phyloP scores from a whole-genome alignment of 2,888 invertebrate species.

The Eupithecia centaureata region DNA sequence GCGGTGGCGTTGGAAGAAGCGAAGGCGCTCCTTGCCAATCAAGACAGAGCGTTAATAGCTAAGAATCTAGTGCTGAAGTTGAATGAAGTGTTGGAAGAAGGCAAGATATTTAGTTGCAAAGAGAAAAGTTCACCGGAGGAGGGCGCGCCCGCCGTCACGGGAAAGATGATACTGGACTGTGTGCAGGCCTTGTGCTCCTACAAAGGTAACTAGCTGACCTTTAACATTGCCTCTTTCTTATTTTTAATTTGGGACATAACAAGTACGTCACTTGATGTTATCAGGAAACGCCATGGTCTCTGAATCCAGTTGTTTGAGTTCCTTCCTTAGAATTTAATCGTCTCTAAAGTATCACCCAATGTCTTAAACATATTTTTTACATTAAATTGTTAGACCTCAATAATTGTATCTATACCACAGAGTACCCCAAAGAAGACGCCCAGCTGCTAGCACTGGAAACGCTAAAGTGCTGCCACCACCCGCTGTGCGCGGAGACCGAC shows the following conservation, averaged over 20 bases:
- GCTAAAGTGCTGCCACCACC: constrained; percentile 90
- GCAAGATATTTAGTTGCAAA: constrained; percentile 75
- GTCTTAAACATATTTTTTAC: no score
- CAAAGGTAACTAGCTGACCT: constrained; percentile 58
- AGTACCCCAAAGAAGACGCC: constrained; percentile 78
- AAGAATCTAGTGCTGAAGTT: constrained; percentile 87
- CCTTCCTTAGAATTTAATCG: neutral
- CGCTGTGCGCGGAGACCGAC: constrained; percentile 84
- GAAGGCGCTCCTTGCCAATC: constrained; percentile 84
- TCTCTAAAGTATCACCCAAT: neutral
- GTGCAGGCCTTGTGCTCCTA: constrained; percentile 81
- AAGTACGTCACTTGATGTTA: no score
- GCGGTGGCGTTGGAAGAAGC: constrained; percentile 85
- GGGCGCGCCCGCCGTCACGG: constrained; percentile 75
- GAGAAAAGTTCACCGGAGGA: constrained; percentile 72
- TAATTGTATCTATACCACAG: constrained; percentile 48
- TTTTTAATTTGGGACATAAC: no score
- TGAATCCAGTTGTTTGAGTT: no score
- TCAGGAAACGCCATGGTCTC: no score
- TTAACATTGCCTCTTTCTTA: neutral
- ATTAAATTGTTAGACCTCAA: no score
- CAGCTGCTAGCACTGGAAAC: constrained; percentile 86
- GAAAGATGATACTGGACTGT: constrained; percentile 83
- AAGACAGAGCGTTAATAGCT: constrained; percentile 85
- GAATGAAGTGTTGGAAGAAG: constrained; percentile 86